Base-by-base conservation (phyloP, 2,888 invertebrate genomes). In the Cataglyphis albicans region DNA sequence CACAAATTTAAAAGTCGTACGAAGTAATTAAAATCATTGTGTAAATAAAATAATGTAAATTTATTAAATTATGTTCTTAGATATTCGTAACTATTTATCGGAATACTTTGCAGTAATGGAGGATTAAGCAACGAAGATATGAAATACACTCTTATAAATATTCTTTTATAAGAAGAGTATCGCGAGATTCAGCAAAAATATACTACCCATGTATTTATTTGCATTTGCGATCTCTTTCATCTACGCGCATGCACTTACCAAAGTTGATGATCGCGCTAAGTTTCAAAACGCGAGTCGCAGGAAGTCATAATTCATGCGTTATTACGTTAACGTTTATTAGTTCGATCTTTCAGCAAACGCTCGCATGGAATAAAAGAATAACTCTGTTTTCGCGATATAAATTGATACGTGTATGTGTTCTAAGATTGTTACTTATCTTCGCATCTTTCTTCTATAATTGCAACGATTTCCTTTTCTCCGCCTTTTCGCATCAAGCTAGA, bases 261-360 rank as follows among this genome's bases (percentile, higher is more conserved):
- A 70, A 78, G 44, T 78, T 78, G 78, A 78, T 70, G 78, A 78
- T 64, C 73, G 21, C 80, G 61, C 35, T 18, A 76, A 57, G 63
- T 88, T 82, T 83, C 61, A 81, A 75, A 81, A 65, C 48, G 72
- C 75, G 76, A 83, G 35, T 88, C 84, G 87, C 86, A 86, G 87
- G 88, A 90, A 91, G 84, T 90, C 85, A 83, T 87, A 88, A 88
- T 75, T 82, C 84, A 68, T 55, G 44, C 67, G 82, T 81, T 86
- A 82, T 84, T 86, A 81, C 84, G 85, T 81, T 86, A 87, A 88
- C 86, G 87, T 89, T 90, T 87, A 90, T 90, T 89, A 84, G 84
- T 83, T 76, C 65, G 78, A 35, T 75, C 70, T 68, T 86, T 86
- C 81, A 81, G 83, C 73, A 78, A 75, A 74, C 84, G 81, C 72